These are phyloP conservation scores for Parambassis ranga DNA, from an alignment of 2,797 vertebrate genomes.

Conservation along the genomic window DNA sequence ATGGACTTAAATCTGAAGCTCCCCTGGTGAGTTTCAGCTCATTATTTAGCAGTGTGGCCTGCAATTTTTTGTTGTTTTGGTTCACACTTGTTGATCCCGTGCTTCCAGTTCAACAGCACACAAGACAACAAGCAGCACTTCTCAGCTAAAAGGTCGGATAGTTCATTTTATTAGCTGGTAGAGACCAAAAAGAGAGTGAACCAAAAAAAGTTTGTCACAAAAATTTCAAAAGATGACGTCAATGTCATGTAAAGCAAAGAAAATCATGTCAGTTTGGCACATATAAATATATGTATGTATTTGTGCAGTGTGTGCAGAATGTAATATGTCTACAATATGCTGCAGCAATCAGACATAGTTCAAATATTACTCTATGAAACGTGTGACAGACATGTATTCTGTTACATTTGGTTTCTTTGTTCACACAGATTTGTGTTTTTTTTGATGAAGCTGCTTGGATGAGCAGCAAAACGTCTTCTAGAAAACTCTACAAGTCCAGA, in stretches of 20 bases:
- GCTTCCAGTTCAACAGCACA: background rate
- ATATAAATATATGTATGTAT: too few relatives aligned
- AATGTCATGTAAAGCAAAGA: too few relatives aligned
- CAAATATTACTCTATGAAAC: background rate
- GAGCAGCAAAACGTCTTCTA: too few relatives aligned
- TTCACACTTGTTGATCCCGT: background rate
- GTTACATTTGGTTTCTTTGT: background rate
- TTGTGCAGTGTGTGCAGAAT: background rate
- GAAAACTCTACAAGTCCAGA: too few relatives aligned
- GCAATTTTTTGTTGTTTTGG: background rate
- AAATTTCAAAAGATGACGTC: background rate
- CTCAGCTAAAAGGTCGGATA: background rate
- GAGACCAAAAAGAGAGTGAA: background rate
- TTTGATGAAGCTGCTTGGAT: too few relatives aligned
- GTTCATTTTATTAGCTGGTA: background rate
- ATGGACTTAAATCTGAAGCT: background rate
- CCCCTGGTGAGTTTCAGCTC: background rate
- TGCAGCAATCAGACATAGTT: background rate
- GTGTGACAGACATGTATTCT: background rate
- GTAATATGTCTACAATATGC: background rate
- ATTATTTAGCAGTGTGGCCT: background rate
- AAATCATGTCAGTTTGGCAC: too few relatives aligned
- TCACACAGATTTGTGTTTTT: slow-evolving; percentile 15
- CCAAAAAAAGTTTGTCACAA: background rate
- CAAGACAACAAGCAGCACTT: background rate